Evolutionary conservation across 2,888 invertebrate genomes (phyloP), one percentile per base, ranked within the genome.

Genomic region (Mythimna impura): DNA sequence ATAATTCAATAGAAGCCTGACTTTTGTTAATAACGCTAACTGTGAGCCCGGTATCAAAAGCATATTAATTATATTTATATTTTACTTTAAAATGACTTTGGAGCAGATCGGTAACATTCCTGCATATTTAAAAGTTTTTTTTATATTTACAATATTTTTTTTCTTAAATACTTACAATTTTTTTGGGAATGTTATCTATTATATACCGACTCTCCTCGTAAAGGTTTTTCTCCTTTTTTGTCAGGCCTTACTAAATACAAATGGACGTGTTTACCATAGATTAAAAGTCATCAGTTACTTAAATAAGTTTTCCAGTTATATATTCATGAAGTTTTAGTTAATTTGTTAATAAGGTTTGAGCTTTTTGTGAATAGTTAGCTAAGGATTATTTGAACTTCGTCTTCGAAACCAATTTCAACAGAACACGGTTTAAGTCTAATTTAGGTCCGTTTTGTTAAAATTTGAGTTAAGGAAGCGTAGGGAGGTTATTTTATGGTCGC

Each of bases 261-360:
- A 7, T 17, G 7, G 5, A 36, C 7, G 14, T 40, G 22, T 17
- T 36, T 54, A 14, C n/a, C n/a, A 25, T 2, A 64, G 0, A 17
- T 36, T n/a, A 10, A 14, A 17, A 17, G 20, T 12, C 43, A 55
- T 9, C 25, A 17, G 9, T 47, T 9, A n/a, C 30, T 22, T 10
- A 5, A 62, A 55, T 36, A 14, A 20, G 2, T 22, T 22, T 36
- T 20, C 20, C 22, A 34, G 20, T 57, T 3, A 61, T 58, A 25
- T 43, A 10, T 62, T 47, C 7, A 47, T 36, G 3, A 61, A 40
- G 10, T 36, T 7, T 62, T 75, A 20, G 17, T 62, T 25, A 30
- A 52, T 4, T n/a, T 67, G n/a, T 36, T 47, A 62, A 34, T 70
- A 63, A 20, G 10, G 34, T 63, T 63, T 62, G 20, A 61, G n/a